Base-by-base conservation (phyloP, 2,113 vertebrate genomes). In the Morone saxatilis region DNA sequence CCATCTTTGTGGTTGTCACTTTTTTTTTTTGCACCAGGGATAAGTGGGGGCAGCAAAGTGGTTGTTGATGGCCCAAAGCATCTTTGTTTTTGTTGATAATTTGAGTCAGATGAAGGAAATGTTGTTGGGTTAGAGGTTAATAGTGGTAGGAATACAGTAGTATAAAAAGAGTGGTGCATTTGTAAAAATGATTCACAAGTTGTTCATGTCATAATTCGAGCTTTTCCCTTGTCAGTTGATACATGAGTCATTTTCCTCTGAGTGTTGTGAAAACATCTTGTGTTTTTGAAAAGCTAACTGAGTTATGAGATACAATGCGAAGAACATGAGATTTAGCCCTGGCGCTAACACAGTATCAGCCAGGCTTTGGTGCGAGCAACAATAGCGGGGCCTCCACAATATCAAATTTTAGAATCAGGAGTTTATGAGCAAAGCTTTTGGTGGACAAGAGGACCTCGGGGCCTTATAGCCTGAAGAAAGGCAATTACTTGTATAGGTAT, bases 401-500 rank as follows among this genome's bases (percentile, higher is more conserved):
- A 95, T 94, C 92, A 94, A 92, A 95, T 94, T 94, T 93, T 92
- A 92, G 88, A 93, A 93, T 95, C 91, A 90, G 84, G 90, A 91
- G 86, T 95, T 95, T 94, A 94, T 95, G 94, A 95, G 93, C 86
- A 94, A 90, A 93, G 93, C 92, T 93, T 94, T 94, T 78, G 81
- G 86, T 77, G 90, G 91, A 93, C 89, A 93, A 94, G 85, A 93
- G 91, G 90, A 94, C 94, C 95, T 94, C 89, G 62, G 94, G 94
- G 94, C 91, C 94, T 91, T 80, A 86, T 94, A 90, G 91, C 93
- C 92, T 70, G 86, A 90, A 95, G 92, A 95, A 93, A 93, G 93
- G 88, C 94, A 92, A 95, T 95, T 95, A 95, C 94, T 95, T 94
- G 94, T 94, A 93, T 92, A 90, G 92, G 89, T 91, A 93, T 95